These are phyloP conservation scores for Apaloderma vittatum DNA, from an alignment of 2,113 vertebrate genomes.

Conservation along the genomic window DNA sequence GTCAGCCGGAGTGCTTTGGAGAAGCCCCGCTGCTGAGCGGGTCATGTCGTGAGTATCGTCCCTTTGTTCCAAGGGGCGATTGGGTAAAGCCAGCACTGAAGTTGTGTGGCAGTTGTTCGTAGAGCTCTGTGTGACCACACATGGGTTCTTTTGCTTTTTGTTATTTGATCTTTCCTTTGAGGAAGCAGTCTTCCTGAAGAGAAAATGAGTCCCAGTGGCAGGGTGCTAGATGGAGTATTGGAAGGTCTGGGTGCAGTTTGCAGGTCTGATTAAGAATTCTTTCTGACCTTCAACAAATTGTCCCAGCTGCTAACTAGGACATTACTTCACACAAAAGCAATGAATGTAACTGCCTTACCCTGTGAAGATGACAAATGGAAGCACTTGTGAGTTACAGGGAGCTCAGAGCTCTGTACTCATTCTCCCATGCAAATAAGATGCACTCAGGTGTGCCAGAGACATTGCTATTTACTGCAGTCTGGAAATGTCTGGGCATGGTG, in stretches of 20 bases:
- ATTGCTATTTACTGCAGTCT: neutral
- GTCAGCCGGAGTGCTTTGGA: constrained; percentile 82
- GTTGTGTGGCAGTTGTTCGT: neutral
- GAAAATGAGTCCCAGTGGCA: neutral
- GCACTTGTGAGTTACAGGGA: neutral
- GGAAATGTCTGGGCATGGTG: neutral
- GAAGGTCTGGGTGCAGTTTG: neutral
- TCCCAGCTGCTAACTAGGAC: neutral
- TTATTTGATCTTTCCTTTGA: neutral
- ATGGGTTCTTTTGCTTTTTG: neutral
- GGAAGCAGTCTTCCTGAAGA: accelerated
- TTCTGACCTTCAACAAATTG: neutral
- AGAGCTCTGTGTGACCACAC: accelerated
- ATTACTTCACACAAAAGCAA: neutral
- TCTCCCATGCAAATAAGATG: neutral
- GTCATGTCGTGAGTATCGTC: constrained; percentile 67
- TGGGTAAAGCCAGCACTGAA: neutral
- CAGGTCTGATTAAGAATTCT: neutral
- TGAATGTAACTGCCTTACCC: neutral
- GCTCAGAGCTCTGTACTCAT: neutral
- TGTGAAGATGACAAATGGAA: neutral
- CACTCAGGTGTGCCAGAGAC: neutral
- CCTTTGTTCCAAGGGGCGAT: constrained; percentile 38
- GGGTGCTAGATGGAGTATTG: neutral
- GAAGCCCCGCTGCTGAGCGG: constrained; percentile 70